Base-by-base conservation (phyloP, 2,113 vertebrate species). In the Vimba vimba region DNA sequence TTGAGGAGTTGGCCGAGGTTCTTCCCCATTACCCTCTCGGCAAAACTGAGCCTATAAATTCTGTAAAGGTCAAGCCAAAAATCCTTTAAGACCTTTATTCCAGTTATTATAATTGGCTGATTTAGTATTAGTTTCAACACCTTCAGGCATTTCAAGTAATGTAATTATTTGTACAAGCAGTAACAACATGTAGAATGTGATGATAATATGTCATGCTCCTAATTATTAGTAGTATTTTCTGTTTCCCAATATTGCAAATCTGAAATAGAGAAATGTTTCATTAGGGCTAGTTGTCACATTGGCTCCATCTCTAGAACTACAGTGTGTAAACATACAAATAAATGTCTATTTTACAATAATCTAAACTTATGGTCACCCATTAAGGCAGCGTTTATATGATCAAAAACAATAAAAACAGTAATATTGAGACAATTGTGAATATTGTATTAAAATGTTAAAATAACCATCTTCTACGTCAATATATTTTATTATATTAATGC, bases 1-100 rank as follows among this genome's bases (percentile, higher is more conserved):
- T 81, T 77, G 78, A 85, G 88, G 84, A 57, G 71, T 79, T 86
- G 81, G 76, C 33, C 4, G 12, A 27, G 60, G 25, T 6, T 50
- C 50, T 43, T 43, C 39, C 15, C 27, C 43, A 27, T 66, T 79
- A 86, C 80, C 62, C 69, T 87, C 86, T 87, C 52, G 75, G 57
- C 71, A 84, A 71, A 79, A 86, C 50, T 30, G 39, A 87, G 62
- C 83, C 64, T 71, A 25, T 85, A 83, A 68, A 86, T 77, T 86
- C 81, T 75, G 79, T 80, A 90, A 90, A 90, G 88, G 89, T 87
- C 89, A 86, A 76, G 87, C 78, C 82, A 85, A 86, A 90, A 89
- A 89, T 89, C 88, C 71, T 85, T 79, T 84, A 79, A 86, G 62
- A 84, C 85, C 68, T 82, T 87, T 23, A 30, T 60, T 83, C 23